These are phyloP conservation scores for Pseudopodoces humilis DNA, from an alignment of 2,113 vertebrate genomes.

Conservation along the genomic window DNA sequence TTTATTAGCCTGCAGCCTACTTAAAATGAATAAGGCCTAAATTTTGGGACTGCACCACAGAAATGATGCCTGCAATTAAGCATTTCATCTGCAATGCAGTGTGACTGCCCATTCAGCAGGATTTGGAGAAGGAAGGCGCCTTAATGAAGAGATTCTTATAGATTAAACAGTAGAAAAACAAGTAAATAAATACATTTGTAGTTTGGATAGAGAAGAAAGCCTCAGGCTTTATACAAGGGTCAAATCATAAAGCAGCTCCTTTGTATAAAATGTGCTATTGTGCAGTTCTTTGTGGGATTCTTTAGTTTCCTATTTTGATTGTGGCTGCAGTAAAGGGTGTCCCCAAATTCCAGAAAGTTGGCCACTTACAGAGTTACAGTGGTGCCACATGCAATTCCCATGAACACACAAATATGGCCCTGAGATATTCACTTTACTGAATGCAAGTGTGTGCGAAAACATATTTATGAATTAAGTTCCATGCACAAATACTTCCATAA, in stretches of 20 bases:
- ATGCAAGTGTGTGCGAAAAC: neutral
- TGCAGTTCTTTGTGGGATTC: neutral
- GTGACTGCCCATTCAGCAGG: slow-evolving; percentile 11
- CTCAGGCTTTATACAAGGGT: neutral
- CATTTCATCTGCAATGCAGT: slow-evolving; percentile 6
- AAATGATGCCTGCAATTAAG: neutral
- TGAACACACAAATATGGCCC: neutral
- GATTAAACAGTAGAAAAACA: neutral
- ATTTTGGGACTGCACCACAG: neutral
- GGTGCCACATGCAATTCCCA: neutral
- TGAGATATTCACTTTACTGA: neutral
- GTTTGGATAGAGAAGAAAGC: neutral
- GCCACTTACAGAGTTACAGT: neutral
- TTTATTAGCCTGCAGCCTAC: neutral
- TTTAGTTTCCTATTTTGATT: neutral
- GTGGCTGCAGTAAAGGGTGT: neutral
- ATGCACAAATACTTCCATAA: neutral
- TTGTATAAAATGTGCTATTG: neutral
- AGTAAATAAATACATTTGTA: neutral
- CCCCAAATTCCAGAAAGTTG: neutral
- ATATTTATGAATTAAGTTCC: neutral
- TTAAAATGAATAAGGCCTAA: neutral
- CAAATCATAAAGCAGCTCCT: neutral
- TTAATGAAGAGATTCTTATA: slow-evolving; percentile 3
- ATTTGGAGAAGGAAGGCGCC: neutral